These are phyloP conservation scores for Cylindroiulus punctatus DNA, from an alignment of 2,888 invertebrate genomes.

Conservation along the genomic window DNA sequence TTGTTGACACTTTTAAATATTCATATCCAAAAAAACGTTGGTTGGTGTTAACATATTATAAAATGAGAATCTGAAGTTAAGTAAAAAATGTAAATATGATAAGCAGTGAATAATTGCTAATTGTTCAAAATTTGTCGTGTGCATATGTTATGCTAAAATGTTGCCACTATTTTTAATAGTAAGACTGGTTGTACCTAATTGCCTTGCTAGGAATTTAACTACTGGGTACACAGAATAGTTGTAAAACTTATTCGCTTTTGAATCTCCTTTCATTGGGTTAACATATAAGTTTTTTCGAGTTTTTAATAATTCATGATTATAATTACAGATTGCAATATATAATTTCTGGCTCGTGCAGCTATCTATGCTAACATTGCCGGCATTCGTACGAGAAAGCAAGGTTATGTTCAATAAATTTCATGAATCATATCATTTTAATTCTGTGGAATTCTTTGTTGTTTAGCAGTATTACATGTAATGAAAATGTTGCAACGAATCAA, in stretches of 20 bases:
- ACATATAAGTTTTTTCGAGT: not conserved
- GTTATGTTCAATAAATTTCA: slow-evolving; percentile 19
- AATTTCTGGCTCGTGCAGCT: not conserved
- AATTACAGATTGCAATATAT: not conserved
- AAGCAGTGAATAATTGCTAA: not conserved
- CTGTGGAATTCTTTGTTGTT: not conserved
- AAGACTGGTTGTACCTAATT: slow-evolving; percentile 4
- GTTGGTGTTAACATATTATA: not conserved
- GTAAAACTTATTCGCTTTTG: not conserved
- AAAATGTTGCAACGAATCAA: no score
- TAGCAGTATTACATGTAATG: no score
- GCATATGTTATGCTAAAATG: slow-evolving; percentile 13
- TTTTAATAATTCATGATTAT: not conserved
- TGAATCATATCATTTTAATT: not conserved
- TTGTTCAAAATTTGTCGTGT: not conserved
- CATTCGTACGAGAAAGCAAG: not conserved
- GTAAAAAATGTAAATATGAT: not conserved
- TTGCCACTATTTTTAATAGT: slow-evolving; percentile 12
- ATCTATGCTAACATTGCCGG: not conserved
- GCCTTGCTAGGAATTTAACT: slow-evolving; percentile 16
- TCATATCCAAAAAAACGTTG: not conserved
- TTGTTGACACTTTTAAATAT: not conserved
- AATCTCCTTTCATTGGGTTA: not conserved
- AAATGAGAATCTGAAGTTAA: not conserved
- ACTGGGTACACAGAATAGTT: not conserved